Conservation (phyloP, 2,113 vertebrate species). For the Oryzias woworae region DNA sequence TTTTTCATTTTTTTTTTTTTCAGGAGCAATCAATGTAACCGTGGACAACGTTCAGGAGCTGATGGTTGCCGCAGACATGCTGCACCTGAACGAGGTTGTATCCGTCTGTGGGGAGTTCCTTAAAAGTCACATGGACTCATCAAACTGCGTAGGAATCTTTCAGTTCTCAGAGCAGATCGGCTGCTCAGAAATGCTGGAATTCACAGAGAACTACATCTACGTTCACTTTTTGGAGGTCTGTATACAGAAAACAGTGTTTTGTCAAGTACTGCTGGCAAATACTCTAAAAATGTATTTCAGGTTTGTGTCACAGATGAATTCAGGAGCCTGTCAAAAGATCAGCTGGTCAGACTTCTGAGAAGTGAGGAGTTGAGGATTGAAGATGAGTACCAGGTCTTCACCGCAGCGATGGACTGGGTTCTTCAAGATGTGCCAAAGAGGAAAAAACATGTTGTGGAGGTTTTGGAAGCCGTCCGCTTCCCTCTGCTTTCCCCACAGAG, state of each 20-base stretch:
- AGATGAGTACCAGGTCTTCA: slow-evolving; percentile 96
- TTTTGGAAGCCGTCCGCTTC: slow-evolving; percentile 92
- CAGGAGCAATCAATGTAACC: slow-evolving; percentile 84
- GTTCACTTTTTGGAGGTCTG: slow-evolving; percentile 91
- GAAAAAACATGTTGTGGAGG: slow-evolving; percentile 91
- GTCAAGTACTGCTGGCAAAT: background rate
- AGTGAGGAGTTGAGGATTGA: slow-evolving; percentile 96
- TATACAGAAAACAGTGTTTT: background rate
- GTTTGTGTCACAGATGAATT: slow-evolving; percentile 88
- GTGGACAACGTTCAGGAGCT: slow-evolving; percentile 94
- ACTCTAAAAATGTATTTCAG: slow-evolving; percentile 35
- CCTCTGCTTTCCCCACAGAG: slow-evolving; percentile 90
- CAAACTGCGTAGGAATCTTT: slow-evolving; percentile 93
- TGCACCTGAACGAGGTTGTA: slow-evolving; percentile 92
- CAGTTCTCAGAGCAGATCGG: slow-evolving; percentile 96
- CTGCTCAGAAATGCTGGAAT: slow-evolving; percentile 88
- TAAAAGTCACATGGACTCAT: slow-evolving; percentile 89
- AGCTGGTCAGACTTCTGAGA: slow-evolving; percentile 86
- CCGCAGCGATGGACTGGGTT: slow-evolving; percentile 92
- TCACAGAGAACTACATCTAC: slow-evolving; percentile 93
- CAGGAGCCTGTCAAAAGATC: slow-evolving; percentile 86
- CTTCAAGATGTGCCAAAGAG: slow-evolving; percentile 87
- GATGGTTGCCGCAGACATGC: slow-evolving; percentile 96
- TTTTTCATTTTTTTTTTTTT: background rate
- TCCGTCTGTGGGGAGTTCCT: slow-evolving; percentile 92